A percentile compares a stretch with the other conserved stretches of the same genome.
Evolutionary conservation across 1,140 invertebrate species (phyloP).

Genomic region (Nephila pilipes): DNA sequence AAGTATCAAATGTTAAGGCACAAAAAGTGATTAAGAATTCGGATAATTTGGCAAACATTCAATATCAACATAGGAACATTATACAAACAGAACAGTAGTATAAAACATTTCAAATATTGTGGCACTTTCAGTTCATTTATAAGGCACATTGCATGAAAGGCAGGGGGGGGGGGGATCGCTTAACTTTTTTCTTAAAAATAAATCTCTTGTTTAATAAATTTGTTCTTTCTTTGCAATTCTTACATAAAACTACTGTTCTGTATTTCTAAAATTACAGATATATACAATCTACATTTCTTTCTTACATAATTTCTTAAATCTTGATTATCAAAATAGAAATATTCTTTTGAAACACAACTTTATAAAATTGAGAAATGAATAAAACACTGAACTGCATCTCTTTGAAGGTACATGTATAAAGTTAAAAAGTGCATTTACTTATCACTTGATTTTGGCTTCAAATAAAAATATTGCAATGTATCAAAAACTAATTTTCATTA

Average conservation of each 20-base stretch:
- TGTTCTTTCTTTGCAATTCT: not conserved
- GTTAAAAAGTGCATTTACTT: too few species aligned
- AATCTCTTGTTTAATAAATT: not conserved
- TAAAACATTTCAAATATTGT: not conserved
- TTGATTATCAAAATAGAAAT: not conserved
- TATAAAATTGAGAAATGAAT: too few species aligned
- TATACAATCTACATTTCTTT: not conserved
- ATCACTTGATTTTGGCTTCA: too few species aligned
- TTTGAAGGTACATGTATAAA: too few species aligned
- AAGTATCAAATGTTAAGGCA: conserved; percentile 3
- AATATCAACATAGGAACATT: conserved; percentile 23
- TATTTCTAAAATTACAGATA: not conserved
- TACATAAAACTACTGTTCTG: too few species aligned
- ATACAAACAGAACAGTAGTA: not conserved
- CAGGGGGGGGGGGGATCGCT: not conserved
- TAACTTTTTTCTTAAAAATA: not conserved
- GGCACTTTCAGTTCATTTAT: not conserved
- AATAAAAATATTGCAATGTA: too few species aligned
- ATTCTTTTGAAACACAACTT: too few species aligned
- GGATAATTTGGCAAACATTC: conserved; percentile 27
- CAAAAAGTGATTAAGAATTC: not conserved
- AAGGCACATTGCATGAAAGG: not conserved
- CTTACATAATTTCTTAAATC: not conserved
- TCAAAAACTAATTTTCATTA: too few species aligned
- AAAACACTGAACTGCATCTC: too few species aligned